These are phyloP conservation scores for Lepus americanus DNA, from an alignment of 2,113 vertebrate genomes.

Conservation along the genomic window DNA sequence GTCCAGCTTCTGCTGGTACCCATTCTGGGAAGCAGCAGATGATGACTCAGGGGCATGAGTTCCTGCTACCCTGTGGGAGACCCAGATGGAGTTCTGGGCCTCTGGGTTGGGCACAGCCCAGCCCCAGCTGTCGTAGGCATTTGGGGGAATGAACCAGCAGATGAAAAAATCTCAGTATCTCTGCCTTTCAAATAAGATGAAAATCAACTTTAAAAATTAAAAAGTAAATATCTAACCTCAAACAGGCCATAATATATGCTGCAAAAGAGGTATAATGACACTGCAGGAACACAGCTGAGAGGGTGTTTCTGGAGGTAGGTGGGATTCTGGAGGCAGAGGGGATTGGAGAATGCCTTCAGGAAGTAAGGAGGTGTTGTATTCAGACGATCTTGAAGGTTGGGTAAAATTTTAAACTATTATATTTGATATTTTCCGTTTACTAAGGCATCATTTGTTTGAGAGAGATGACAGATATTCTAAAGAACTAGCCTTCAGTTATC, in stretches of 20 bases:
- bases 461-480: conserved; percentile 40
- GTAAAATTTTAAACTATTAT: conserved; percentile 28
- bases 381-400: conserved; percentile 30
- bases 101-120: too few species aligned
- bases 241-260: background rate
- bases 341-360: background rate
- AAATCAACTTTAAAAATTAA: too few species aligned
- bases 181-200: too few species aligned
- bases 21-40: too few species aligned
- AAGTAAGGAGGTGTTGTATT: background rate
- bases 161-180: too few species aligned
- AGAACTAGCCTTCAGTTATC: conserved; percentile 30
- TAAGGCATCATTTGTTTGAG: conserved; percentile 45
- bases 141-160: too few species aligned
- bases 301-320: conserved; percentile 11
- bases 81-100: too few species aligned
- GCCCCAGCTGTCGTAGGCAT: too few species aligned
- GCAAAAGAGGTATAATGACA: conserved; percentile 5
- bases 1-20: too few species aligned
- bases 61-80: too few species aligned
- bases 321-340: background rate
- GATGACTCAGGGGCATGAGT: too few species aligned
- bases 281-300: background rate
- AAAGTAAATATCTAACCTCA: background rate
- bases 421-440: conserved; percentile 41